Percentiles rank a stretch among this genome's conserved stretches.
Evolutionary conservation across 2,888 invertebrate species (phyloP).

Genomic region (Ormyrus thymus): DNA sequence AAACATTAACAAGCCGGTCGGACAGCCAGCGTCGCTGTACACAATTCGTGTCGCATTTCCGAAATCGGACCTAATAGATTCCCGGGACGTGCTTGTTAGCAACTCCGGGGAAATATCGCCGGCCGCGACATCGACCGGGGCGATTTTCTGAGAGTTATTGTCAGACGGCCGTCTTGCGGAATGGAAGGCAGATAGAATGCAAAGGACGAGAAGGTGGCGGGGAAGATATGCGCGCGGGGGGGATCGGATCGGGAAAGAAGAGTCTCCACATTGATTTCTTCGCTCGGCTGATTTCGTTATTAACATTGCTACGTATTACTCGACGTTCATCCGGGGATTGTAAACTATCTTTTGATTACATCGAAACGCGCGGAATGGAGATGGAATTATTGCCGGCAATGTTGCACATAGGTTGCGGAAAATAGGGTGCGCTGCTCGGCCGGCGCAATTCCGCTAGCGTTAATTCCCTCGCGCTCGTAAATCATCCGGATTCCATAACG

Average conservation of each 20-base stretch:
- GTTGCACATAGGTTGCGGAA: too few relatives aligned
- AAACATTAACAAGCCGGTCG: not conserved
- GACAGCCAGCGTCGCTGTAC: not conserved
- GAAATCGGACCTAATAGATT: slow-evolving; percentile 45
- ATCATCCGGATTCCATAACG: too few relatives aligned
- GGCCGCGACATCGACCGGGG: slow-evolving; percentile 3
- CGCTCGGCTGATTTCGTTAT: too few relatives aligned
- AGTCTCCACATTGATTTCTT: not conserved
- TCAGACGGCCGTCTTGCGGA: not conserved
- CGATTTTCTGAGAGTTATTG: slow-evolving; percentile 38
- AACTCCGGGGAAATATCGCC: slow-evolving; percentile 7
- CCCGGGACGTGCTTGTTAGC: slow-evolving; percentile 45
- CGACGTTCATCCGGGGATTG: too few relatives aligned
- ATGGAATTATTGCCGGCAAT: too few relatives aligned
- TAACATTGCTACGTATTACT: too few relatives aligned
- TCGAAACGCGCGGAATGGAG: too few relatives aligned
- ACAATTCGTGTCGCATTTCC: slow-evolving; percentile 45
- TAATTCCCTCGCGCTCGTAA: too few relatives aligned
- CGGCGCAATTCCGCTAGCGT: too few relatives aligned
- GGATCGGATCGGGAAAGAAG: not conserved
- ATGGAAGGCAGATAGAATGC: not conserved
- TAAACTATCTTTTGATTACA: too few relatives aligned
- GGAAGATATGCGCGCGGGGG: not conserved
- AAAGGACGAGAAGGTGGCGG: not conserved
- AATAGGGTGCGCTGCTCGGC: too few relatives aligned